These are phyloP conservation scores for Kuschelorhynchus macadamiae DNA, from an alignment of 2,888 invertebrate species.

Conservation along the genomic window DNA sequence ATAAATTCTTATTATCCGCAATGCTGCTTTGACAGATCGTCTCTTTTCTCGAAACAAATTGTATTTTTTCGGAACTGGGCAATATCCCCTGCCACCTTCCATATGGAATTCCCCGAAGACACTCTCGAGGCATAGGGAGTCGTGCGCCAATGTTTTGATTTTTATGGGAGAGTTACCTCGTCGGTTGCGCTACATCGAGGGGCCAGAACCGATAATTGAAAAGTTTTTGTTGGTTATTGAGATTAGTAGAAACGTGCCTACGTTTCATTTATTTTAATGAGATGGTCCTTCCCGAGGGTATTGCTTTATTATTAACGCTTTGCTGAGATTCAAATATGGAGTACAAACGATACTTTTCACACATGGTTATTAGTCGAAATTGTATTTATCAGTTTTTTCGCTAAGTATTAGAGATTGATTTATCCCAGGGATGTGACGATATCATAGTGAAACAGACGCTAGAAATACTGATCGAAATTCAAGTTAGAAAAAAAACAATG, in stretches of 20 bases:
- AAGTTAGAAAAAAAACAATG: no score
- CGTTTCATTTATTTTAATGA: conserved; percentile 65
- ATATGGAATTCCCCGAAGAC: conserved; percentile 46
- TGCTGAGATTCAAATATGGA: not conserved
- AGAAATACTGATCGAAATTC: no score
- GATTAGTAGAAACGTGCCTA: conserved; percentile 65
- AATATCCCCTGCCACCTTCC: not conserved
- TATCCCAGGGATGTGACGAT: no score
- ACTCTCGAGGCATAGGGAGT: conserved; percentile 39
- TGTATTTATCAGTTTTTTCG: no score
- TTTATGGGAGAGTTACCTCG: conserved; percentile 67
- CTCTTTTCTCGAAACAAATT: no score
- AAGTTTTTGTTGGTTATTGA: conserved; percentile 65
- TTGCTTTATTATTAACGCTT: conserved; percentile 49
- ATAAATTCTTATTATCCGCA: no score
- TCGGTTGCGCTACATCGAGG: conserved; percentile 38
- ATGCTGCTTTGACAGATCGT: no score
- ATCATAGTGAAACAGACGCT: no score
- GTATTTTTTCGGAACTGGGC: not conserved
- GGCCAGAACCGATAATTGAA: conserved; percentile 61
- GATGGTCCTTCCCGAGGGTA: conserved; percentile 54
- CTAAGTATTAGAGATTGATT: no score
- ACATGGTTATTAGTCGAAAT: no score
- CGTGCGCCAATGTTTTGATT: conserved; percentile 66
- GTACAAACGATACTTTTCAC: no score